phyloP scores from a whole-genome alignment of 2,888 invertebrate genomes.

The Tanaodytes sp. region DNA sequence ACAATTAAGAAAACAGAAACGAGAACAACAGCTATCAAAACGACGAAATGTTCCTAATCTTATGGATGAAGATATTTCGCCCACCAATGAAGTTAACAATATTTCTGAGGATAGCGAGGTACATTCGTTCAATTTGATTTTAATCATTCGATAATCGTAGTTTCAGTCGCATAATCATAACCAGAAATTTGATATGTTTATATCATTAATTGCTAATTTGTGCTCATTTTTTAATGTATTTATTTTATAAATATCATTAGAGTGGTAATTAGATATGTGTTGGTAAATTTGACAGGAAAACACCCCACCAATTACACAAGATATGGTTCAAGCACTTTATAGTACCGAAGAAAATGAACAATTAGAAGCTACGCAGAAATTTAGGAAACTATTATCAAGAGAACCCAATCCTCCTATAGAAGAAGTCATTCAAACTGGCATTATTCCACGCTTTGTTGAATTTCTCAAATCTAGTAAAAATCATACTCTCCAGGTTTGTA shows the following conservation, averaged over 20 bases:
- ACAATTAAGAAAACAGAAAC: slow-evolving; percentile 93
- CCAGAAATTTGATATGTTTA: too few species aligned
- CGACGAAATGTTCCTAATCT: slow-evolving; percentile 84
- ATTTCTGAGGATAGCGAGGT: too few species aligned
- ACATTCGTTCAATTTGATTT: too few species aligned
- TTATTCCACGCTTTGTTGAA: slow-evolving; percentile 94
- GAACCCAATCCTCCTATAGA: slow-evolving; percentile 98
- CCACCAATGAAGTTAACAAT: slow-evolving; percentile 62
- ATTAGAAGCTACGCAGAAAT: slow-evolving; percentile 90
- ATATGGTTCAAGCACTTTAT: slow-evolving; percentile 89
- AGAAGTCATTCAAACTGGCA: slow-evolving; percentile 94
- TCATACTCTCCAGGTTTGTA: slow-evolving; percentile 86
- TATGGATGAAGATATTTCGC: slow-evolving; percentile 66
- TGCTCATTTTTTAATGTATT: too few species aligned
- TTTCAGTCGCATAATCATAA: too few species aligned
- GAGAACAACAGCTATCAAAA: slow-evolving; percentile 95
- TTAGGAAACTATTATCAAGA: slow-evolving; percentile 91
- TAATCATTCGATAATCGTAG: too few species aligned
- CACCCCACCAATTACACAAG: slow-evolving; percentile 78
- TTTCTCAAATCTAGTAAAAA: slow-evolving; percentile 88
- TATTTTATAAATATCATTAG: too few species aligned
- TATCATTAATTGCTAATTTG: too few species aligned
- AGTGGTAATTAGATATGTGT: too few species aligned
- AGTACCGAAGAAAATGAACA: slow-evolving; percentile 85
- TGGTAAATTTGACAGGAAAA: too few species aligned